Evolutionary conservation across 1,140 invertebrate species (phyloP).

Genomic region (Notospermus geniculatus): DNA sequence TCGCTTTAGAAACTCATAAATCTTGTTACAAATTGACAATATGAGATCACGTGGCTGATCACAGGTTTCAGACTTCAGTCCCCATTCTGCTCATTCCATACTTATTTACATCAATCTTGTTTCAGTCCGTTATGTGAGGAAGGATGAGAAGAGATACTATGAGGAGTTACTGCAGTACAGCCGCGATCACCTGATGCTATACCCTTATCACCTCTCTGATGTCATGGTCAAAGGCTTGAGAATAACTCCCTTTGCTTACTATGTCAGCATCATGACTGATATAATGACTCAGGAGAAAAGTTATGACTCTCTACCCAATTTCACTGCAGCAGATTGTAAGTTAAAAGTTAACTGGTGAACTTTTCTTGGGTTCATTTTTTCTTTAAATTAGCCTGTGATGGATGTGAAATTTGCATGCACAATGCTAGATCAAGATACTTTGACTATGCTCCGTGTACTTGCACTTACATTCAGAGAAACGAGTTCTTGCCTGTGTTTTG

Average conservation of each 20-base stretch:
- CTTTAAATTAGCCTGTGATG: background rate
- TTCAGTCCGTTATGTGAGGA: slow-evolving; percentile 75
- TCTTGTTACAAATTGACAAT: too few relatives aligned
- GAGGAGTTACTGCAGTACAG: slow-evolving; percentile 86
- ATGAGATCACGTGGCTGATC: too few relatives aligned
- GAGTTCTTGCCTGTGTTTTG: slow-evolving; percentile 13
- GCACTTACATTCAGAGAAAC: background rate
- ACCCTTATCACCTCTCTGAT: slow-evolving; percentile 93
- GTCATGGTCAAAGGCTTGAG: slow-evolving; percentile 88
- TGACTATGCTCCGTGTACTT: too few relatives aligned
- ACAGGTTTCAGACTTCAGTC: too few relatives aligned
- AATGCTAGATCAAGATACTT: too few relatives aligned
- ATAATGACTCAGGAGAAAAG: slow-evolving; percentile 90
- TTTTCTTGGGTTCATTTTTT: slow-evolving; percentile 15
- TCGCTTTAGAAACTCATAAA: too few relatives aligned
- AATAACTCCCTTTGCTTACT: slow-evolving; percentile 93
- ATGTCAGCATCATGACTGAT: slow-evolving; percentile 78
- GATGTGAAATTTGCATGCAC: too few relatives aligned
- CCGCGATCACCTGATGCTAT: slow-evolving; percentile 83
- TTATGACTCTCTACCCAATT: slow-evolving; percentile 95
- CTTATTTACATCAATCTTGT: slow-evolving; percentile 30
- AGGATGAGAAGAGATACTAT: slow-evolving; percentile 82
- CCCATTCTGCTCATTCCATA: background rate
- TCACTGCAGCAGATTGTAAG: slow-evolving; percentile 94
- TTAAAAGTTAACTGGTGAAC: slow-evolving; percentile 29